phyloP scores from a whole-genome alignment of 2,113 vertebrate species.

The Oncorhynchus kisutch region DNA sequence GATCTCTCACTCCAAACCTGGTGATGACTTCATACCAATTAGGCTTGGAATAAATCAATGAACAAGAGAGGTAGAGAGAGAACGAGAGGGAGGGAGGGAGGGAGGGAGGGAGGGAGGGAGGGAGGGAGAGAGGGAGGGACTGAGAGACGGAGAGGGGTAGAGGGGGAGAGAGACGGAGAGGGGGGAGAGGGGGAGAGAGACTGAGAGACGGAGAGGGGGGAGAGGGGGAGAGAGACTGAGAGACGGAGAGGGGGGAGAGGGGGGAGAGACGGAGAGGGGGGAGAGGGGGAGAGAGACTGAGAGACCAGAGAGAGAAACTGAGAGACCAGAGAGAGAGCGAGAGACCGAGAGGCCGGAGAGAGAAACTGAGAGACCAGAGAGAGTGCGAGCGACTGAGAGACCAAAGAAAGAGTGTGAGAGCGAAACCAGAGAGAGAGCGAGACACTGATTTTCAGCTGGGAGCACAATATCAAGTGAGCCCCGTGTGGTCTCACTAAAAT shows the following conservation, averaged over 20 bases:
- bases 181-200: background rate
- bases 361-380: too few relatives aligned
- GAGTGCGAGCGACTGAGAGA: too few relatives aligned
- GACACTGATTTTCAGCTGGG: too few relatives aligned
- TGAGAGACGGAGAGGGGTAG: too few relatives aligned
- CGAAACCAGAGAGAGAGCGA: background rate
- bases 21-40: constrained; percentile 65
- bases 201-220: background rate
- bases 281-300: background rate
- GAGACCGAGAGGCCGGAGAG: too few relatives aligned
- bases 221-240: background rate
- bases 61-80: background rate
- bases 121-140: background rate
- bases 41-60: constrained; percentile 36
- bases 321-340: too few relatives aligned
- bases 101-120: background rate
- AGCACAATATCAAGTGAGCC: too few relatives aligned
- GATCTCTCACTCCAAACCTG: constrained; percentile 11
- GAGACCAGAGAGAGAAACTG: too few relatives aligned
- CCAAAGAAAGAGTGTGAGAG: too few relatives aligned
- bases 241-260: too few relatives aligned
- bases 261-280: background rate
- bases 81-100: background rate
- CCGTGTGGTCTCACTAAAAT: too few relatives aligned
- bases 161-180: background rate